Conservation (phyloP, 1,140 invertebrate species). For the Heliconius eleuchia region DNA sequence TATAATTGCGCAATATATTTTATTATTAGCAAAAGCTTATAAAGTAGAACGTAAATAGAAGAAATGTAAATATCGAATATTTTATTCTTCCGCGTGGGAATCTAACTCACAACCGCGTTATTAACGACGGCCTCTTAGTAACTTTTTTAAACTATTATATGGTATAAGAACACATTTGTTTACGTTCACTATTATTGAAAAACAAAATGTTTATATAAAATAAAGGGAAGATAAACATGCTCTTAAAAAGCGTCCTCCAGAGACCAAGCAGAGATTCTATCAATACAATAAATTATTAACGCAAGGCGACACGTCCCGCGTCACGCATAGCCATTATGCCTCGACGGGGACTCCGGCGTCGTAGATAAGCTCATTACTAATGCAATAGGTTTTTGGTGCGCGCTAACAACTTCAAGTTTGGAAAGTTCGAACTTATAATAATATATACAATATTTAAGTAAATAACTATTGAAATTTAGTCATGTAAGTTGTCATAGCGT, state of each 20-base stretch:
- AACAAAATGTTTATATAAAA: neutral
- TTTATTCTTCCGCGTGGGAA: no score
- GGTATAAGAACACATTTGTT: neutral
- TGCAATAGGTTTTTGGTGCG: slow-evolving; percentile 34
- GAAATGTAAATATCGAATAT: no score
- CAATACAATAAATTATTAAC: slow-evolving; percentile 62
- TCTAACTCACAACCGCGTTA: no score
- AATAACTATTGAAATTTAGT: neutral
- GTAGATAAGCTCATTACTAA: slow-evolving; percentile 30
- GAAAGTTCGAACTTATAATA: neutral
- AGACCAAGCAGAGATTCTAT: slow-evolving; percentile 52
- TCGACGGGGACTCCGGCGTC: slow-evolving; percentile 8
- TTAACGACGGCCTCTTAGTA: no score
- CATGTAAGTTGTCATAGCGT: neutral
- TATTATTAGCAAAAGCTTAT: no score
- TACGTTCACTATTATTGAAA: neutral
- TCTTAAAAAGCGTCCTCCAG: slow-evolving; percentile 22
- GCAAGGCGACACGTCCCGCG: slow-evolving; percentile 44
- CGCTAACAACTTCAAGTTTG: slow-evolving; percentile 17
- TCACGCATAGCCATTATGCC: slow-evolving; percentile 52
- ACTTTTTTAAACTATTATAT: no score
- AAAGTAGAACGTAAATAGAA: no score
- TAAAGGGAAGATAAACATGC: slow-evolving; percentile 3
- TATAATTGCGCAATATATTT: no score
- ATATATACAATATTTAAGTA: neutral